Evolutionary conservation across 2,113 vertebrate genomes (phyloP).

Genomic region (Danio rerio): DNA sequence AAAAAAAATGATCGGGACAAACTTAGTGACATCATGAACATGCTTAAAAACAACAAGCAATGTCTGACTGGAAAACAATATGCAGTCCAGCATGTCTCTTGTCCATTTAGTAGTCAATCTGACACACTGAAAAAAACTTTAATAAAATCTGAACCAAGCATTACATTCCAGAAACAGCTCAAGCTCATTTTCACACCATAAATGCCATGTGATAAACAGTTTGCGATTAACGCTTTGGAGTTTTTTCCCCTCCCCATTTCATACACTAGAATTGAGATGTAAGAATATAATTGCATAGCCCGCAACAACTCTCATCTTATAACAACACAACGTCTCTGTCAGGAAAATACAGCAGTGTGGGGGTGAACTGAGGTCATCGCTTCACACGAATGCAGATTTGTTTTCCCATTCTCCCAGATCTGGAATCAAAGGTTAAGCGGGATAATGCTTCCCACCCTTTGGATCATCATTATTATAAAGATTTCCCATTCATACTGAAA

Average conservation of each 20-base stretch:
- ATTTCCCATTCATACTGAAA: constrained; percentile 31
- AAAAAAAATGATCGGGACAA: too few relatives aligned
- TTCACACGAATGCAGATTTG: constrained; percentile 21
- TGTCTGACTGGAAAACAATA: too few relatives aligned
- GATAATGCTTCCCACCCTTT: constrained; percentile 11
- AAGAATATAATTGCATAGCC: background rate
- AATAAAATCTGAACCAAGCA: too few relatives aligned
- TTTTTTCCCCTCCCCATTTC: background rate
- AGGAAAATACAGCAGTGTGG: background rate
- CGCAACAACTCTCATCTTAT: background rate
- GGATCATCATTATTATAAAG: constrained; percentile 11
- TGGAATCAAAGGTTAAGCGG: constrained; percentile 18
- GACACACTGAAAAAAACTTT: too few relatives aligned
- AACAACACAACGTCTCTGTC: background rate
- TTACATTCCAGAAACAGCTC: too few relatives aligned
- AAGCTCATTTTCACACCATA: background rate
- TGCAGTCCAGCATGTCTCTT: too few relatives aligned
- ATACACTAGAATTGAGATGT: constrained; percentile 16
- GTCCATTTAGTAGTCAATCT: too few relatives aligned
- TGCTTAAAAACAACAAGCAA: too few relatives aligned
- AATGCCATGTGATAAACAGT: background rate
- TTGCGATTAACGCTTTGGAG: background rate
- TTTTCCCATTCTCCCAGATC: background rate
- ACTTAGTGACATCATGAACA: too few relatives aligned
- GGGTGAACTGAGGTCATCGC: background rate